phyloP scores from a whole-genome alignment of 2,888 invertebrate genomes.

The Steromphala cineraria region DNA sequence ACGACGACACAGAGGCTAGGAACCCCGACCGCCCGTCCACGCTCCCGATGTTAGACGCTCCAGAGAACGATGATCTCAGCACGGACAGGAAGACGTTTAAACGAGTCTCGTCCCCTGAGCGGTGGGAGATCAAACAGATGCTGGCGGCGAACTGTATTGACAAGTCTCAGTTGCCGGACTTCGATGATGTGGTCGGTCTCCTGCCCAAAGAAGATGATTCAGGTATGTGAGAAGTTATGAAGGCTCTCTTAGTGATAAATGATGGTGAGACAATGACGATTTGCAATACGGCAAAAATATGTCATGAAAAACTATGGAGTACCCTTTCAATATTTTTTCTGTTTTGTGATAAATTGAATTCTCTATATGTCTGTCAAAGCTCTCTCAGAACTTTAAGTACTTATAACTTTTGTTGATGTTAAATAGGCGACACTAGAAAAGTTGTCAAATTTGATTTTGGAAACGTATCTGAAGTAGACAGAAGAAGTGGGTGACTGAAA shows the following conservation, averaged over 20 bases:
- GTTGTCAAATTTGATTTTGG: no score
- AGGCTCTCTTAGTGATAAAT: not conserved
- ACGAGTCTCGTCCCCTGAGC: constrained; percentile 93
- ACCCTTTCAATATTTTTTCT: no score
- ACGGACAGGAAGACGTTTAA: constrained; percentile 61
- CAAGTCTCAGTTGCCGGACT: constrained; percentile 95
- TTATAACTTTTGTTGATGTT: no score
- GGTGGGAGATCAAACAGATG: constrained; percentile 99
- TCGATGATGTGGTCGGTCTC: constrained; percentile 96
- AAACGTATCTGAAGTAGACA: no score
- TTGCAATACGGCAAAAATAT: no score
- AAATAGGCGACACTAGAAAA: no score
- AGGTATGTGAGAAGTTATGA: constrained; percentile 41
- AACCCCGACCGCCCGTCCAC: constrained; percentile 93
- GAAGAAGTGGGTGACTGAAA: no score
- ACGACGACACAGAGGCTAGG: constrained; percentile 78
- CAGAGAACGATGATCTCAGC: constrained; percentile 76
- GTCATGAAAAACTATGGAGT: no score
- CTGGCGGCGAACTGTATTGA: constrained; percentile 93
- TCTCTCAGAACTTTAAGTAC: no score
- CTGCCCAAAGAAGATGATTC: constrained; percentile 83
- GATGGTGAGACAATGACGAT: not conserved
- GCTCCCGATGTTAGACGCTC: constrained; percentile 78
- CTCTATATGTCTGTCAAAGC: no score
- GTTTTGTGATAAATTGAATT: no score